Conservation (phyloP, 1,140 invertebrate species). For the Eurosta solidaginis region DNA sequence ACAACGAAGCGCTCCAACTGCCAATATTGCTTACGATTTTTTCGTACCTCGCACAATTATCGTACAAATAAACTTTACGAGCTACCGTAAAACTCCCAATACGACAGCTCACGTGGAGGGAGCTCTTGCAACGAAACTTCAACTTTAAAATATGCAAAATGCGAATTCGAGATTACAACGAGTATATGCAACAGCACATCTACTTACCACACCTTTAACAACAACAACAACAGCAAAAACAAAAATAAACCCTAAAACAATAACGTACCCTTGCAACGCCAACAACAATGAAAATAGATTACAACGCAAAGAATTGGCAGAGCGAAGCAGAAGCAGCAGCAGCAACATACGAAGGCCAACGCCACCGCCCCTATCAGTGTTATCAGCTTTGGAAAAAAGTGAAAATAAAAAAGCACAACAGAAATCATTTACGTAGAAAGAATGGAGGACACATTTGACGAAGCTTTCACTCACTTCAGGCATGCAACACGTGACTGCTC, state of each 20-base stretch:
- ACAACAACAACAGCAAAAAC: not conserved
- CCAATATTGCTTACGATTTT: not conserved
- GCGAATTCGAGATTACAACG: not conserved
- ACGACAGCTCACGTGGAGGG: not conserved
- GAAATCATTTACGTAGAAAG: no score
- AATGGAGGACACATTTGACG: no score
- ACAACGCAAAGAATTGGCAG: not conserved
- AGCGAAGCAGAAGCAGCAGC: not conserved
- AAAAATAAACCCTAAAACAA: not conserved
- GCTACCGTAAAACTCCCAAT: not conserved
- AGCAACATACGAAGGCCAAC: not conserved
- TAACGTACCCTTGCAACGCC: no score
- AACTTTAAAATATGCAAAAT: not conserved
- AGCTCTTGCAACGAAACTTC: not conserved
- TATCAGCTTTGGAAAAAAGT: not conserved
- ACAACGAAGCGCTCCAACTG: not conserved
- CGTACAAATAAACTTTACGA: not conserved
- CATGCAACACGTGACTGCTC: conserved; percentile 16
- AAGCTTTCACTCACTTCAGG: not conserved
- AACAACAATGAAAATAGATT: not conserved
- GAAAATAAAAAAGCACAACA: not conserved
- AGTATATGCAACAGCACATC: conserved; percentile 10
- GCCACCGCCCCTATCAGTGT: conserved; percentile 19
- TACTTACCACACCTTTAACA: conserved; percentile 25
- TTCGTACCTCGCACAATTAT: not conserved